Evolutionary conservation across 2,888 invertebrate species (phyloP), one percentile per base, ranked within the genome.

Genomic region (Petrophora chlorosata): DNA sequence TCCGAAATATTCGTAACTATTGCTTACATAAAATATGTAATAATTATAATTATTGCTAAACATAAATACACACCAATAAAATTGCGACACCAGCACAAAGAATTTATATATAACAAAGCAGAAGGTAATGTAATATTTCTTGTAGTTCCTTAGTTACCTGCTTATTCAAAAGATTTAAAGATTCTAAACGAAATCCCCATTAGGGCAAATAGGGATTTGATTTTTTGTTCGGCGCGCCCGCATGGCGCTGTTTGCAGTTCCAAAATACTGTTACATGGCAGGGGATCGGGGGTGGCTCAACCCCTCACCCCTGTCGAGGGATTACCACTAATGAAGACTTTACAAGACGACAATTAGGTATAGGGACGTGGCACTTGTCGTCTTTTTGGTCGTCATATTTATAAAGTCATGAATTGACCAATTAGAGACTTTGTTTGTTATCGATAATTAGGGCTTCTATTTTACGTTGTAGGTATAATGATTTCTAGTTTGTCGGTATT

Each of bases 221-320:
- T 69, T 65, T 71, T 76, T 73, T 74, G 71, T 66, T 44, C 30
- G 30, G 28, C 57, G 63, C 59, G 63, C 81, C 82, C 81, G 82
- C 80, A 82, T 82, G 71, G 53, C 64, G 38, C 52, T 79, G 76
- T 81, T 79, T 80, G 73, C 68, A 67, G 68, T 60, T 65, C 53
- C 63, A 67, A n/a, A 73, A 73, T 48, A 10, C 17, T 30, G 47
- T 47, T 41, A 42, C 19, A 15, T 19, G 19, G 0, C 25, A 10
- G 25, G 25, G 10, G 25, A 25, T 10, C 33, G 38, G 38, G 50
- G 46, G 36, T 39, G 50, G 60, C 54, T 41, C 41, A 10, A 25
- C 9, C 10, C 58, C 17, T 17, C 29, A 14, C 26, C 35, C 40
- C 47, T 35, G 15, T 28, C 38, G 3, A 26, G 42, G 46, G 58